Evolutionary conservation across 2,888 invertebrate genomes (phyloP).

Genomic region (Sinelater perroti): DNA sequence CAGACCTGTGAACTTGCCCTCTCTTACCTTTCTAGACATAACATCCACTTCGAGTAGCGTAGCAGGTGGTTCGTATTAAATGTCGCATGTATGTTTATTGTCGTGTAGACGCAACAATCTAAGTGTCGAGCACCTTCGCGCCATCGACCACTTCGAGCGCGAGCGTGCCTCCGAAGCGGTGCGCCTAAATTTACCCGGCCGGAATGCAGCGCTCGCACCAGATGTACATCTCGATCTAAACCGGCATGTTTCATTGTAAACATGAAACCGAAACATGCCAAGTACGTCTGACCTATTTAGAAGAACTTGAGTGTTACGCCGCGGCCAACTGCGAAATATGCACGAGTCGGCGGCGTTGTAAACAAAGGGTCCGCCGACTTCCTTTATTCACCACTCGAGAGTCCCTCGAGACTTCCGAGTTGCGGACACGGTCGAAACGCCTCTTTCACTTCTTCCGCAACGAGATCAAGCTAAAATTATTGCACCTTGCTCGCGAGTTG

Average conservation of each 20-base stretch:
- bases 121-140: too few species aligned
- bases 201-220: not conserved
- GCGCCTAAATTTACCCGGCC: not conserved
- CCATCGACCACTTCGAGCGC: not conserved
- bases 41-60: not conserved
- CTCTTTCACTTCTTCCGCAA: too few species aligned
- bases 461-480: too few species aligned
- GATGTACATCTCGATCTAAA: conserved; percentile 1
- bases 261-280: conserved; percentile 11
- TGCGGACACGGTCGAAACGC: too few species aligned
- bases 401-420: too few species aligned
- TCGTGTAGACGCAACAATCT: too few species aligned
- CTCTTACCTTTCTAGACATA: not conserved
- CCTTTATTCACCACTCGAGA: not conserved
- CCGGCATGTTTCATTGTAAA: conserved; percentile 4
- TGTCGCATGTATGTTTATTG: conserved; percentile 8
- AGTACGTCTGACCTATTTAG: conserved; percentile 22
- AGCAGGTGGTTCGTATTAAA: conserved; percentile 11
- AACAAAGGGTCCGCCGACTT: conserved; percentile 5
- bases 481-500: too few species aligned
- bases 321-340: not conserved
- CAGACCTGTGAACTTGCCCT: too few species aligned
- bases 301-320: not conserved
- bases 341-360: not conserved
- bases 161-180: not conserved